Percentiles rank a stretch among this genome's conserved stretches.
These are phyloP conservation scores for Eospalax fontanierii DNA, from an alignment of 2,797 vertebrate genomes.

Conservation along the genomic window DNA sequence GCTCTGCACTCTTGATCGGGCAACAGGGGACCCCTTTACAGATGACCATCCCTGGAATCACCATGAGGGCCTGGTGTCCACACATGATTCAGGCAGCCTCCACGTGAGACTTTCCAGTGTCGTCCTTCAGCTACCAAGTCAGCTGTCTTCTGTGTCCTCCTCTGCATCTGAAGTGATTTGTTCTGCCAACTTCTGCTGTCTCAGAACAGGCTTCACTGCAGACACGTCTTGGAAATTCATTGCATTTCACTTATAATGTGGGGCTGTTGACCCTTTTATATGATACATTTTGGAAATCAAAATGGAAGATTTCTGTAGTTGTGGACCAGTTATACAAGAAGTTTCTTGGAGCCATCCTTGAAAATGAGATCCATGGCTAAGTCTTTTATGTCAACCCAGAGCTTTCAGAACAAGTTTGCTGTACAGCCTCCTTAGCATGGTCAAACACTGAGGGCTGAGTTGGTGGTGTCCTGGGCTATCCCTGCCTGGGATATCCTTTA, in stretches of 20 bases:
- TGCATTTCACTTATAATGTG: not conserved
- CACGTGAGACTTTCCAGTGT: no score
- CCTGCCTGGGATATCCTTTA: not conserved
- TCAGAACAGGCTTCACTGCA: slow-evolving; percentile 73
- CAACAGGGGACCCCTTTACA: no score
- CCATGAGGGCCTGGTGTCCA: no score
- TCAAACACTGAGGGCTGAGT: accelerated
- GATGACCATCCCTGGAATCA: no score
- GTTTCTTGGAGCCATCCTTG: slow-evolving; percentile 87
- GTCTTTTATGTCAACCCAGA: slow-evolving; percentile 81
- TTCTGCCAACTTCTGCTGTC: not conserved
- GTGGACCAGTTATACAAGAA: slow-evolving; percentile 89
- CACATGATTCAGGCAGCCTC: no score
- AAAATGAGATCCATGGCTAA: slow-evolving; percentile 81
- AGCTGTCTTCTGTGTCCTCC: not conserved
- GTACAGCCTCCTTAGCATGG: not conserved
- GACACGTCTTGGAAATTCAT: slow-evolving; percentile 19
- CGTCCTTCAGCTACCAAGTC: not conserved
- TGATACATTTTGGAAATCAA: slow-evolving; percentile 36
- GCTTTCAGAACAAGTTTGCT: slow-evolving; percentile 36
- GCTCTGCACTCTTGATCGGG: no score
- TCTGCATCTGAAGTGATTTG: not conserved
- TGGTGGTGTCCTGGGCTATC: accelerated
- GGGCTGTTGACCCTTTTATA: not conserved
- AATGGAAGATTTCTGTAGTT: slow-evolving; percentile 70